A percentile compares a stretch with the other conserved stretches of the same genome.
Evolutionary conservation across 2,797 vertebrate genomes (phyloP).

Genomic region (Myiotriccus ornatus): DNA sequence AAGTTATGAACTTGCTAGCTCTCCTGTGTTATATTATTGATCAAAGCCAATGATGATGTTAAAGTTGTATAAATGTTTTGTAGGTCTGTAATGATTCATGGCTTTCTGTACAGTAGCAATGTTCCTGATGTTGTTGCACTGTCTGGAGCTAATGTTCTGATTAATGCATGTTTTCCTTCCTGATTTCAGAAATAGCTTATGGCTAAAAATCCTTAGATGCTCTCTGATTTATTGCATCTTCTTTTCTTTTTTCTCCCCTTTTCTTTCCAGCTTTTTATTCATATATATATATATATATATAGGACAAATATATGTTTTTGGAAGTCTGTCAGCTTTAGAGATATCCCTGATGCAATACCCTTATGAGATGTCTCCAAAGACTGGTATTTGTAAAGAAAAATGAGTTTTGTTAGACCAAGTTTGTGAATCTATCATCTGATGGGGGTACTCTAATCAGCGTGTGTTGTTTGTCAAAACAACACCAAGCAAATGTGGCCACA

Average conservation of each 20-base stretch:
- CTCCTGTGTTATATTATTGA: neutral
- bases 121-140: neutral
- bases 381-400: slow-evolving; percentile 21
- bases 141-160: slow-evolving; percentile 51
- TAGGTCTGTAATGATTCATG: neutral
- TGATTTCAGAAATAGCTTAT: slow-evolving; percentile 38
- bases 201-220: slow-evolving; percentile 15
- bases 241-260: rapidly evolving
- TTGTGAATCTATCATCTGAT: neutral
- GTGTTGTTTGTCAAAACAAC: slow-evolving; percentile 9
- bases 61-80: neutral
- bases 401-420: neutral
- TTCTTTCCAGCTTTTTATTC: neutral
- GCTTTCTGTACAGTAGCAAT: neutral
- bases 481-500: neutral
- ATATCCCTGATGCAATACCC: neutral
- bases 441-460: neutral
- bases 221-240: slow-evolving; percentile 3
- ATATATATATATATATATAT: neutral
- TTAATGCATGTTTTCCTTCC: slow-evolving; percentile 39
- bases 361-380: neutral
- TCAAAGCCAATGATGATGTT: neutral
- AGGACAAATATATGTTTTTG: neutral
- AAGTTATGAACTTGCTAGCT: neutral
- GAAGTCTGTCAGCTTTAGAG: neutral